Evolutionary conservation across 2,888 invertebrate species (phyloP).

Genomic region (Drosophila anomelani): DNA sequence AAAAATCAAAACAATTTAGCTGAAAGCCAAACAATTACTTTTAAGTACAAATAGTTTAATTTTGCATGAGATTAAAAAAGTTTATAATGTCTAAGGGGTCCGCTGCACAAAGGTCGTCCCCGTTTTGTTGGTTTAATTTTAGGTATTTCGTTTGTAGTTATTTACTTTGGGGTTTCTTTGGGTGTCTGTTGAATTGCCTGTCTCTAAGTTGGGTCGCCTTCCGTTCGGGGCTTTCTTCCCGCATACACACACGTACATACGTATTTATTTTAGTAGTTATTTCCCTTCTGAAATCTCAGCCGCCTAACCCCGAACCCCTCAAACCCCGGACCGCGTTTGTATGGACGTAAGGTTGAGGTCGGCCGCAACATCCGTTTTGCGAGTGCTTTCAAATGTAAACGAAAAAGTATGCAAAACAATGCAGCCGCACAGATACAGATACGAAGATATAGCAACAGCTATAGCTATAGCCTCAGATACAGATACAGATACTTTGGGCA

Average conservation of each 20-base stretch:
- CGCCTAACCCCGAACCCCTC: neutral
- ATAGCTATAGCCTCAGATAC: neutral
- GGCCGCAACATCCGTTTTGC: constrained; percentile 79
- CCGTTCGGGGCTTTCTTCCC: constrained; percentile 16
- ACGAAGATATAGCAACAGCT: constrained; percentile 10
- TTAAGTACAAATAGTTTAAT: constrained; percentile 1
- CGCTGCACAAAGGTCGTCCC: neutral
- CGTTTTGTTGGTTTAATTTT: constrained; percentile 3
- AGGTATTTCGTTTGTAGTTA: neutral
- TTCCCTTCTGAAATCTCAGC: constrained; percentile 12
- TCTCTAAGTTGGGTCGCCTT: constrained; percentile 8
- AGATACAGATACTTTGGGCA: constrained; percentile 22
- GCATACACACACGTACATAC: constrained; percentile 5
- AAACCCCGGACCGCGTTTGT: neutral
- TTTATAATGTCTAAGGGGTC: neutral
- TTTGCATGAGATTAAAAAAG: constrained; percentile 1
- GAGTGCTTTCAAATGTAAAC: constrained; percentile 80
- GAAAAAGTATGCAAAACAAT: constrained; percentile 73
- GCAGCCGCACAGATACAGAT: constrained; percentile 47
- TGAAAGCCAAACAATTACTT: neutral
- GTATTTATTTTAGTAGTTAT: constrained; percentile 33
- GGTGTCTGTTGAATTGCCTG: neutral
- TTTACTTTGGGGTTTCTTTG: constrained; percentile 16
- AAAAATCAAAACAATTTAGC: neutral
- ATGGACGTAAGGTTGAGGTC: constrained; percentile 79